A percentile compares a stretch with the other conserved stretches of the same genome.
These are phyloP conservation scores for Plutella xylostella DNA, from an alignment of 2,888 invertebrate species.

Conservation along the genomic window DNA sequence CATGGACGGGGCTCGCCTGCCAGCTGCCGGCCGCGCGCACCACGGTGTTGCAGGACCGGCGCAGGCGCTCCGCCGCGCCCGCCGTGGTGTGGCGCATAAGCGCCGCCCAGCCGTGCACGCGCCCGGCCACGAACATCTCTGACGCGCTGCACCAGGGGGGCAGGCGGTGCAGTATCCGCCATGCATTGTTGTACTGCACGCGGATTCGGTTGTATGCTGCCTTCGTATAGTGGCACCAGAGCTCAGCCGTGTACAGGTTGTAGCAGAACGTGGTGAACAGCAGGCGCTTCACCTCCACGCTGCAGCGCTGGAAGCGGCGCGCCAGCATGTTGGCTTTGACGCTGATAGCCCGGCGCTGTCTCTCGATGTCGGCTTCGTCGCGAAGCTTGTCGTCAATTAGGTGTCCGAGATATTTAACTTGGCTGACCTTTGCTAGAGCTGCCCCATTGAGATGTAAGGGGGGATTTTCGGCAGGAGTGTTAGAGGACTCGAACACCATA, in stretches of 20 bases:
- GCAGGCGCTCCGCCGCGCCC: background rate
- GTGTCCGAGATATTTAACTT: background rate
- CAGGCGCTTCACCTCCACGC: background rate
- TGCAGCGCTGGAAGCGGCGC: background rate
- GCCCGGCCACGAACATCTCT: background rate
- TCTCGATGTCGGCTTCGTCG: background rate
- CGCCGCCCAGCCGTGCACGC: background rate
- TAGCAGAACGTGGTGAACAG: background rate
- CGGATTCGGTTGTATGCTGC: background rate
- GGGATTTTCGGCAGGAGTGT: background rate
- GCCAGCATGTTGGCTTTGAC: background rate
- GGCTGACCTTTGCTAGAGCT: background rate
- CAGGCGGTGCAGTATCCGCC: background rate
- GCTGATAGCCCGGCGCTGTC: background rate
- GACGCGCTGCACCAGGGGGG: background rate
- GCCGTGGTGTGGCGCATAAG: background rate
- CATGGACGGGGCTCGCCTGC: no score
- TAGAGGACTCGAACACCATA: background rate
- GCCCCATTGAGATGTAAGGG: background rate
- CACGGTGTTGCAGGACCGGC: no score
- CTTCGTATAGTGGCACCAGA: background rate
- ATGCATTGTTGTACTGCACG: background rate
- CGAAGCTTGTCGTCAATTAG: background rate
- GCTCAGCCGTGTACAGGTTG: background rate
- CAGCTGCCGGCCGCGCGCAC: background rate